Evolutionary conservation across 2,113 vertebrate species (phyloP).

Genomic region (Pituophis catenifer): DNA sequence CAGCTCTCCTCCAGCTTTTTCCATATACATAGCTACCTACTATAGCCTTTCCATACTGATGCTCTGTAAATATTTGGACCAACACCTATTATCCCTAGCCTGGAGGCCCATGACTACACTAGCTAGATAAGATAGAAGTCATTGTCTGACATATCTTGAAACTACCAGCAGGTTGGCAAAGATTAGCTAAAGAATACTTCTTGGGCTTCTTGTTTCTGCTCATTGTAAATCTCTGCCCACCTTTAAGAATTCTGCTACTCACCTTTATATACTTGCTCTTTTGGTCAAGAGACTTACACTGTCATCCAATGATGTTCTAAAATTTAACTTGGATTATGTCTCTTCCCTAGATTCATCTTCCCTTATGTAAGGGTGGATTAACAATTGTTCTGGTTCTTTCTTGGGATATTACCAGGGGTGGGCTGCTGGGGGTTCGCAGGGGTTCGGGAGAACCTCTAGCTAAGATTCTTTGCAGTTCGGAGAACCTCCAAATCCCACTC

Average conservation of each 20-base stretch:
- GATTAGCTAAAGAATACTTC: background rate
- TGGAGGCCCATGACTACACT: background rate
- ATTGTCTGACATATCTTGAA: background rate
- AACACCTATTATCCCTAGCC: background rate
- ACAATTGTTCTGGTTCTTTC: background rate
- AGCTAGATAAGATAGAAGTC: background rate
- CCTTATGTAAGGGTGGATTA: background rate
- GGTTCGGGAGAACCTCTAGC: too few relatives aligned
- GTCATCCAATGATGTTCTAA: background rate
- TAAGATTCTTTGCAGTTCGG: too few relatives aligned
- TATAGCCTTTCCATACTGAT: background rate
- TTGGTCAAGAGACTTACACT: background rate
- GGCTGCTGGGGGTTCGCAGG: too few relatives aligned
- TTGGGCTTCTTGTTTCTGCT: background rate
- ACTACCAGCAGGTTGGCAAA: background rate
- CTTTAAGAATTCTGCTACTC: background rate
- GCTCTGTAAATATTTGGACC: background rate
- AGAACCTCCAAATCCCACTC: too few relatives aligned
- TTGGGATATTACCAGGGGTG: background rate
- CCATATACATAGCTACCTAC: background rate
- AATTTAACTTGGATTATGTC: background rate
- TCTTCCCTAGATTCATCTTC: background rate
- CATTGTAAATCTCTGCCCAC: background rate
- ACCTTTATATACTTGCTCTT: background rate
- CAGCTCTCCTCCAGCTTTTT: background rate